Evolutionary conservation across 1,140 invertebrate genomes (phyloP).

Genomic region (Eriocheir sinensis): DNA sequence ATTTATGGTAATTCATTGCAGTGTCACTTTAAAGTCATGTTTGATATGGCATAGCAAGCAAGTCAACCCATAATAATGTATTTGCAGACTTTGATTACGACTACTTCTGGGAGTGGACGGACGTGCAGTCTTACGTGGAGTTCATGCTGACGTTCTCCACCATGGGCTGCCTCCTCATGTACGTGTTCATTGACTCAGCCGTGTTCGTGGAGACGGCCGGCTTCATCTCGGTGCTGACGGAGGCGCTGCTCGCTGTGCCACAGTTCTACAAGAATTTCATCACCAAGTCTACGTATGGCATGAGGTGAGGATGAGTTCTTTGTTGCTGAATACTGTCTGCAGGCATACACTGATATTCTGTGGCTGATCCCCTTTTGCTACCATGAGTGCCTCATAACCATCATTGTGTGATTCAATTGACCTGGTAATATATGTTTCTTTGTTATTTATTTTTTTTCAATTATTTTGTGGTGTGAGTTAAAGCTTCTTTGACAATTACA

Average conservation of each 20-base stretch:
- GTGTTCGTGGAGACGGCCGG: slow-evolving; percentile 95
- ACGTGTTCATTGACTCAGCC: slow-evolving; percentile 90
- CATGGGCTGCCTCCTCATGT: slow-evolving; percentile 91
- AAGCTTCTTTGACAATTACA: too few species aligned
- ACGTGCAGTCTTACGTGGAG: slow-evolving; percentile 97
- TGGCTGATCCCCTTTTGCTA: too few species aligned
- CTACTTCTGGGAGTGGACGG: slow-evolving; percentile 99
- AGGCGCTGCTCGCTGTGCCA: slow-evolving; percentile 97
- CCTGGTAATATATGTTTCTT: too few species aligned
- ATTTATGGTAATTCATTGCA: too few species aligned
- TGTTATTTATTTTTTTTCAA: too few species aligned
- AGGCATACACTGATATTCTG: too few species aligned
- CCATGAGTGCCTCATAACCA: too few species aligned
- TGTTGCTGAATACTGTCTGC: too few species aligned
- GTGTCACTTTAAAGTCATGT: too few species aligned
- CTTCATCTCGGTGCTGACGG: slow-evolving; percentile 96
- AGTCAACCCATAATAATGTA: not conserved
- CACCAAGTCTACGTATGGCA: slow-evolving; percentile 96
- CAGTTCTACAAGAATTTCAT: slow-evolving; percentile 94
- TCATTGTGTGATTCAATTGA: too few species aligned
- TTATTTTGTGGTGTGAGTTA: too few species aligned
- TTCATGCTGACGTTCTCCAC: slow-evolving; percentile 94
- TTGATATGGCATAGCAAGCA: too few species aligned
- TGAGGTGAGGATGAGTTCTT: slow-evolving; percentile 89
- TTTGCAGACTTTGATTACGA: slow-evolving; percentile 91